Conservation (phyloP, 2,797 vertebrate species). For the Carduelis carduelis region DNA sequence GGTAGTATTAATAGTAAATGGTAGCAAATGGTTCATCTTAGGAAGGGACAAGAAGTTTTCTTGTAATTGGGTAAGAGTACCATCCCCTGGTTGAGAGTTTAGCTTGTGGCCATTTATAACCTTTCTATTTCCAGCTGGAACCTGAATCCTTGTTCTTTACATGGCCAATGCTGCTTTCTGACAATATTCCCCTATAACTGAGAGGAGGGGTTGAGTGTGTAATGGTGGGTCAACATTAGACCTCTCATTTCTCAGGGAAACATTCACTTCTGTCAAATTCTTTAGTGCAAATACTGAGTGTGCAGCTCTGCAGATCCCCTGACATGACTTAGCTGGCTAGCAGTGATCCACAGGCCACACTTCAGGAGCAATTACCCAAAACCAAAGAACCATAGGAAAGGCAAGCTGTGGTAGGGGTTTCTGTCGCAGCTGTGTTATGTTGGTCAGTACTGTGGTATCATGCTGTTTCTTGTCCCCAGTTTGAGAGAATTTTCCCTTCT, state of each 20-base stretch:
- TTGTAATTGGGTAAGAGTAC: neutral
- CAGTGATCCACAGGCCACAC: neutral
- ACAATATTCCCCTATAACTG: neutral
- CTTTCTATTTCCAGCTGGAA: conserved; percentile 41
- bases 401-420: neutral
- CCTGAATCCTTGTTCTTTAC: neutral
- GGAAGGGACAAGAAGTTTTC: neutral
- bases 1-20: neutral
- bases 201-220: neutral
- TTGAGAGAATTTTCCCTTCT: neutral
- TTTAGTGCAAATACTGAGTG: neutral
- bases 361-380: neutral
- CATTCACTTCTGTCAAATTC: neutral
- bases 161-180: neutral
- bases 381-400: neutral
- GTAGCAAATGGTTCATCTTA: neutral
- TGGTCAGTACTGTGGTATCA: neutral
- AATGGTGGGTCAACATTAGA: neutral
- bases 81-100: neutral
- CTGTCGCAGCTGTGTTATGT: neutral
- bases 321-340: neutral
- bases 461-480: neutral
- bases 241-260: neutral
- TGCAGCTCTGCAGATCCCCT: neutral
- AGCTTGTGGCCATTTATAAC: conserved; percentile 24